A percentile compares a stretch with the other conserved stretches of the same genome.
Evolutionary conservation across 2,113 vertebrate species (phyloP).

Genomic region (Anoplopoma fimbria): DNA sequence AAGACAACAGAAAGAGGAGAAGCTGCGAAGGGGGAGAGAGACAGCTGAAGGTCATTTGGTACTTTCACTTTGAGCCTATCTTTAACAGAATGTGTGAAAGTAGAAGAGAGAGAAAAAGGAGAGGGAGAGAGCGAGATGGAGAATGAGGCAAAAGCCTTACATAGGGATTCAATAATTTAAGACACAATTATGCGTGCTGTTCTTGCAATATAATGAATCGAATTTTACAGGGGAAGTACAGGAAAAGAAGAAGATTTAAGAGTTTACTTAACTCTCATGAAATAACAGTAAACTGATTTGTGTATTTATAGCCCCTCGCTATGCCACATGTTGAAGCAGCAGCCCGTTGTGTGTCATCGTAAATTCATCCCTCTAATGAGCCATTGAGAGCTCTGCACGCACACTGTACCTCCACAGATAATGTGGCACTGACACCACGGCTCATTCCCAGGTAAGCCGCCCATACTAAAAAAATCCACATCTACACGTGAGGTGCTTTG

Average conservation of each 20-base stretch:
- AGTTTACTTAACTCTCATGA: background rate
- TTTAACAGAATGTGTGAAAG: constrained; percentile 41
- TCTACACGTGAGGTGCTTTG: constrained; percentile 26
- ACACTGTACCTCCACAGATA: constrained; percentile 28
- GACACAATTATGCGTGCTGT: background rate
- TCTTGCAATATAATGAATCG: background rate
- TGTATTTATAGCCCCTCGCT: background rate
- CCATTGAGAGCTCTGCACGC: constrained; percentile 28
- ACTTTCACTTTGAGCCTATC: constrained; percentile 54
- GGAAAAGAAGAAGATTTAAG: background rate
- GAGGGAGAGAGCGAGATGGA: constrained; percentile 6
- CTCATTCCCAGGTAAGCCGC: constrained; percentile 41
- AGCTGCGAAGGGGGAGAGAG: constrained; percentile 43
- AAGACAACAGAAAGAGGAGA: constrained; percentile 76
- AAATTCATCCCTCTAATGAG: constrained; percentile 50
- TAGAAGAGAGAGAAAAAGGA: background rate
- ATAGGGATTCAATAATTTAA: background rate
- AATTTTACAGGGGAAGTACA: background rate
- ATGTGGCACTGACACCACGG: constrained; percentile 5
- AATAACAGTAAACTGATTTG: background rate
- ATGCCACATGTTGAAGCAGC: constrained; percentile 23
- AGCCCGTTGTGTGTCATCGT: constrained; percentile 32
- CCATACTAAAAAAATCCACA: constrained; percentile 20
- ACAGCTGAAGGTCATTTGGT: constrained; percentile 80
- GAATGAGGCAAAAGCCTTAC: constrained; percentile 7